Conservation (phyloP, 2,797 vertebrate genomes). For the Sciurus carolinensis region DNA sequence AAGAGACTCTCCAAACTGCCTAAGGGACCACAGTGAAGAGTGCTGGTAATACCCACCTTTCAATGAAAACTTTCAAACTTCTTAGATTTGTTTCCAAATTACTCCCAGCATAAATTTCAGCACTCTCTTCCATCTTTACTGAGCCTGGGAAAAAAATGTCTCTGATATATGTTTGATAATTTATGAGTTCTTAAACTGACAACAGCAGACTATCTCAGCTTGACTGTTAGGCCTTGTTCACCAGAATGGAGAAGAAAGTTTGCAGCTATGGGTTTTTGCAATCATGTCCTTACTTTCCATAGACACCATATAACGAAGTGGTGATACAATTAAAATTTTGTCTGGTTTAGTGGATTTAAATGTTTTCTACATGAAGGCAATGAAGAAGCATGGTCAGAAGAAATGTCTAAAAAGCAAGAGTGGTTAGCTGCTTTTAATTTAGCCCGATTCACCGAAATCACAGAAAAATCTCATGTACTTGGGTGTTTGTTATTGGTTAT, state of each 20-base stretch:
- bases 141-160: not conserved
- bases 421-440: not conserved
- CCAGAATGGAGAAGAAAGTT: not conserved
- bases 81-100: constrained; percentile 80
- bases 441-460: not conserved
- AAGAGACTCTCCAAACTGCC: not conserved
- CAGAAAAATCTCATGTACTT: constrained; percentile 30
- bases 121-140: not conserved
- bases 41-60: not conserved
- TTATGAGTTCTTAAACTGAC: not conserved
- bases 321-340: not conserved
- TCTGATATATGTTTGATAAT: not conserved
- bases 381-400: constrained; percentile 35
- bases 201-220: not conserved
- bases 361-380: not conserved
- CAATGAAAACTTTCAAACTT: not conserved
- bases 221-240: not conserved
- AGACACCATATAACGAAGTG: constrained; percentile 21
- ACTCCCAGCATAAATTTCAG: not conserved
- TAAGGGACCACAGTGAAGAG: too few relatives aligned
- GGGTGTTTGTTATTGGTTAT: constrained; percentile 48
- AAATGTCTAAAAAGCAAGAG: constrained; percentile 30
- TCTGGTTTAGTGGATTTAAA: constrained; percentile 1
- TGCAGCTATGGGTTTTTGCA: constrained; percentile 61
- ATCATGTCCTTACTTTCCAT: constrained; percentile 79